These are phyloP conservation scores for Drosophila rellima DNA, from an alignment of 2,888 invertebrate species.

Conservation along the genomic window DNA sequence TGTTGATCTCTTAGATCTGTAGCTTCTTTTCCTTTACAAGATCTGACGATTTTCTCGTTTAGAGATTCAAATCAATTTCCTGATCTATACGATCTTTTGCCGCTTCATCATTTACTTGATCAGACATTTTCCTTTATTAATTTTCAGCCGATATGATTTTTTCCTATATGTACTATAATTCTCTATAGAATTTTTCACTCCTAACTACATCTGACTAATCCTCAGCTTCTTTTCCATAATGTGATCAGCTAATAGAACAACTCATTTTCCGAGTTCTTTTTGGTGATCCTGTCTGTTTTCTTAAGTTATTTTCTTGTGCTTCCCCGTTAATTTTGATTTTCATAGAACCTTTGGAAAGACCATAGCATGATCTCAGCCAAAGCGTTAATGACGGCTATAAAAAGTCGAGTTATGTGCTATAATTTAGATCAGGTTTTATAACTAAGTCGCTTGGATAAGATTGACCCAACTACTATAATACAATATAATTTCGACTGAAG, in stretches of 20 bases:
- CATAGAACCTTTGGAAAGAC: not conserved
- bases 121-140: too few relatives aligned
- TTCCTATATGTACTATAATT: too few relatives aligned
- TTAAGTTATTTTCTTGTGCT: not conserved
- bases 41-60: too few relatives aligned
- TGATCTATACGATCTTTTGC: too few relatives aligned
- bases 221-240: not conserved
- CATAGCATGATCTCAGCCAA: not conserved
- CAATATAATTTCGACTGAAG: not conserved
- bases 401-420: not conserved
- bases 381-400: constrained; percentile 9
- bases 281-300: not conserved
- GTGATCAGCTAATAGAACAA: not conserved
- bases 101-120: too few relatives aligned
- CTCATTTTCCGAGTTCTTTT: not conserved
- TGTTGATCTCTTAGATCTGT: too few relatives aligned
- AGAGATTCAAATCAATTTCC: too few relatives aligned
- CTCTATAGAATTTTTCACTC: too few relatives aligned
- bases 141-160: too few relatives aligned
- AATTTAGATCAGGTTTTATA: constrained; percentile 11
- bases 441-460: constrained; percentile 7
- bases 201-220: too few relatives aligned
- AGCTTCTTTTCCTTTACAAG: too few relatives aligned
- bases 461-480: not conserved
- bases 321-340: not conserved